Conservation (phyloP, 2,888 invertebrate species). For the Ophioninae sp. region DNA sequence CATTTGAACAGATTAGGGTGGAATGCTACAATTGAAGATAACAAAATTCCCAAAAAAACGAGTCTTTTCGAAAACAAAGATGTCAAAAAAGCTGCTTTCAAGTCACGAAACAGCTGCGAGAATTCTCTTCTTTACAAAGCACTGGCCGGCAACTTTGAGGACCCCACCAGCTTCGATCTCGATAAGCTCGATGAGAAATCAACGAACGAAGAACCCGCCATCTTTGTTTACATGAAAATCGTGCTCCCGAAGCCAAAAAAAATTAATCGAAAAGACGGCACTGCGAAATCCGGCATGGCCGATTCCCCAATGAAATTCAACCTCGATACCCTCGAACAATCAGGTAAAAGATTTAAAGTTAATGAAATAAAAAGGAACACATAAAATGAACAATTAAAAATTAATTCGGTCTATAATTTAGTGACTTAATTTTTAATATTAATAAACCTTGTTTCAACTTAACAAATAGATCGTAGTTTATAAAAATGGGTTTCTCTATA, state of each 20-base stretch:
- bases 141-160: constrained; percentile 26
- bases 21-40: constrained; percentile 29
- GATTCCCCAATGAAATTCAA: constrained; percentile 47
- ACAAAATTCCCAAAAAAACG: neutral
- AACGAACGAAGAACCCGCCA: neutral
- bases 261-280: constrained; percentile 12
- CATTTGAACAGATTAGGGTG: constrained; percentile 46
- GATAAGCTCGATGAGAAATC: neutral
- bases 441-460: too few relatives aligned
- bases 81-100: neutral
- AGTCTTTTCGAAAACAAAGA: neutral
- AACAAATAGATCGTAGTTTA: too few relatives aligned
- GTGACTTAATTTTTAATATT: too few relatives aligned
- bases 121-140: constrained; percentile 27
- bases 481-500: too few relatives aligned
- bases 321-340: constrained; percentile 19
- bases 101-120: neutral
- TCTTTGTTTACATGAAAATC: constrained; percentile 48
- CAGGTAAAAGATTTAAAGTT: constrained; percentile 10
- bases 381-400: neutral
- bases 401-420: too few relatives aligned
- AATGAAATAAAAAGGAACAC: neutral
- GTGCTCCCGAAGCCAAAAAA: neutral
- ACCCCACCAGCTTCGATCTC: neutral
- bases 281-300: neutral